Conservation (phyloP, 2,113 vertebrate species). For the Prionailurus bengalensis region DNA sequence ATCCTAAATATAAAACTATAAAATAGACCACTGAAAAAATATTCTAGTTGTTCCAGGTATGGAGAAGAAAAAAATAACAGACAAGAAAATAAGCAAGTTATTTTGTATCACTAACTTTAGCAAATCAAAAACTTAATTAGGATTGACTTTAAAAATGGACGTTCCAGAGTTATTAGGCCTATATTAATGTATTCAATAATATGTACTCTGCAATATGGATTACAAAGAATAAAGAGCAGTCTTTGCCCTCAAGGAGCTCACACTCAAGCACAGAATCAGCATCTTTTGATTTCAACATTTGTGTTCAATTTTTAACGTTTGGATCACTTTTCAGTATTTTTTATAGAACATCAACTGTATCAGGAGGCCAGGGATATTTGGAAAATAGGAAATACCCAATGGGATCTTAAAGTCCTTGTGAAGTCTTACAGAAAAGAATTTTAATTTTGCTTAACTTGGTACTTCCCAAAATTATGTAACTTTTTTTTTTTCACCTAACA, state of each 20-base stretch:
- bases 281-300: background rate
- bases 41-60: background rate
- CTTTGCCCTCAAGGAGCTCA: background rate
- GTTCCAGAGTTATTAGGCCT: constrained; percentile 25
- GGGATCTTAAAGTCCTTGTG: background rate
- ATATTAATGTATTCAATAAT: constrained; percentile 44
- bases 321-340: background rate
- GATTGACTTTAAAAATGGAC: background rate
- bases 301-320: constrained; percentile 28
- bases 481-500: background rate
- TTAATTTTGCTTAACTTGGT: constrained; percentile 40
- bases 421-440: constrained; percentile 22
- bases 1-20: constrained; percentile 32
- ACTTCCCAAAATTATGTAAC: constrained; percentile 56
- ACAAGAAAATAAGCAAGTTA: background rate
- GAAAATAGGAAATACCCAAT: background rate
- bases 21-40: constrained; percentile 43
- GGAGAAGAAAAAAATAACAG: constrained; percentile 4
- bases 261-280: background rate
- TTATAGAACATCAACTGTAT: background rate
- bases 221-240: background rate
- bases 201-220: background rate
- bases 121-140: constrained; percentile 55
- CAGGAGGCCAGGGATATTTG: background rate
- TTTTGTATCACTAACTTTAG: constrained; percentile 41